A percentile compares a stretch with the other conserved stretches of the same genome.
phyloP scores from a whole-genome alignment of 2,113 vertebrate species.

The Heterotis niloticus region DNA sequence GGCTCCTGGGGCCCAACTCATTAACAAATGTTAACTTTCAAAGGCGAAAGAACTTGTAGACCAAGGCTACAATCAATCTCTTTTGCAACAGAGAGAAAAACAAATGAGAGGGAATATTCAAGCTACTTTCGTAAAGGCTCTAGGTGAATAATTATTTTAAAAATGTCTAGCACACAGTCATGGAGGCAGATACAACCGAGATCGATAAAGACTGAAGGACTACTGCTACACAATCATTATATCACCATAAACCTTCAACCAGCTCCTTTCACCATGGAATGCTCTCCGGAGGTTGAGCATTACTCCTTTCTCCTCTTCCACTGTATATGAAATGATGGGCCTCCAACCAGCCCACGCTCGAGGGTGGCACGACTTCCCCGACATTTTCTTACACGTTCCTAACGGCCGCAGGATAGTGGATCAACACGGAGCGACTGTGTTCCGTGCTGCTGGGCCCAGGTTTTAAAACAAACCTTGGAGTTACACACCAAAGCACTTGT shows the following conservation, averaged over 20 bases:
- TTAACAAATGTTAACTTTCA: constrained; percentile 1
- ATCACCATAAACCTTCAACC: neutral
- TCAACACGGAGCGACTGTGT: neutral
- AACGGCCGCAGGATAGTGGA: neutral
- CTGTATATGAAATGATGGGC: neutral
- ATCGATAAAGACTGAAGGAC: neutral
- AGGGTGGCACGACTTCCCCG: neutral
- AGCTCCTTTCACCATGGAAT: neutral
- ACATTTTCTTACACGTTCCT: neutral
- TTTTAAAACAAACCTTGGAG: neutral
- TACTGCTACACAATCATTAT: neutral
- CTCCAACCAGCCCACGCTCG: neutral
- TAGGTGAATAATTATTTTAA: neutral
- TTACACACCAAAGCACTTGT: neutral
- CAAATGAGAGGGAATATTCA: neutral
- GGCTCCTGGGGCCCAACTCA: neutral
- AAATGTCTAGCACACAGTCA: neutral
- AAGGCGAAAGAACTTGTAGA: neutral
- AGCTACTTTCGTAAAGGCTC: neutral
- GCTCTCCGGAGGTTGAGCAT: no score
- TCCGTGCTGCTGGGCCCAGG: neutral
- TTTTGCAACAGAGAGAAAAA: neutral
- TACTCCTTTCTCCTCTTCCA: neutral
- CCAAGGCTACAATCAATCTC: neutral
- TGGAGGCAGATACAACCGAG: neutral